Evolutionary conservation across 2,888 invertebrate genomes (phyloP).

Genomic region (Pollenia labialis): DNA sequence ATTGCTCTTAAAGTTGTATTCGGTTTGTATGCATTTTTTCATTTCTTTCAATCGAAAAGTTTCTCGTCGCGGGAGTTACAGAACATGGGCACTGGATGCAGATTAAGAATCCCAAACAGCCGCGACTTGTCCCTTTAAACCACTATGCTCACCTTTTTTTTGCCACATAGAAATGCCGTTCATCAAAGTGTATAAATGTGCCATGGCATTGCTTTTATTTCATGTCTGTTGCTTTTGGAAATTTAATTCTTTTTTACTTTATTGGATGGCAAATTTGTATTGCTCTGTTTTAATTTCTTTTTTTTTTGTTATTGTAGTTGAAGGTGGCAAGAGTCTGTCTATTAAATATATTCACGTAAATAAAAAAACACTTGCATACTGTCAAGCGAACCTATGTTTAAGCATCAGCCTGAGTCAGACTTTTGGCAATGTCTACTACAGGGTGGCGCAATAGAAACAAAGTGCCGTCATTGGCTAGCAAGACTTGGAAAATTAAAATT

Average conservation of each 20-base stretch:
- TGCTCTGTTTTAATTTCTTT: background rate
- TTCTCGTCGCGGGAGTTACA: too few species aligned
- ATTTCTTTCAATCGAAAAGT: too few species aligned
- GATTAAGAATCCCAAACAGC: too few species aligned
- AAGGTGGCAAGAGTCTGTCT: constrained; percentile 35
- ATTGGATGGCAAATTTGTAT: constrained; percentile 20
- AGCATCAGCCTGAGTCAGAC: constrained; percentile 27
- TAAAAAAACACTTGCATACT: constrained; percentile 2
- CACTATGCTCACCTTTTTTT: constrained; percentile 37
- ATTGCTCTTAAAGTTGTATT: too few species aligned
- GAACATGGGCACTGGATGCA: too few species aligned
- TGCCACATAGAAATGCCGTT: background rate
- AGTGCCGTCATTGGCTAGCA: too few species aligned
- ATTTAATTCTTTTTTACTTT: constrained; percentile 47
- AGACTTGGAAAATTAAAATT: too few species aligned
- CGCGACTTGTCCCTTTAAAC: background rate
- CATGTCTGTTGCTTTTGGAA: constrained; percentile 61
- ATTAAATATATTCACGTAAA: background rate
- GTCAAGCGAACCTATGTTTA: constrained; percentile 5
- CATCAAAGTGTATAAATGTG: constrained; percentile 49
- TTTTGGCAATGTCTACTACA: constrained; percentile 21
- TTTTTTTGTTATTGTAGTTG: background rate
- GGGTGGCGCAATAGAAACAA: background rate
- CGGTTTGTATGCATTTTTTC: too few species aligned
- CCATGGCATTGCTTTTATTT: constrained; percentile 52